Percentiles rank a stretch among this genome's conserved stretches.
Conservation (phyloP, 2,888 invertebrate genomes). For the Nymphalis polychloros region DNA sequence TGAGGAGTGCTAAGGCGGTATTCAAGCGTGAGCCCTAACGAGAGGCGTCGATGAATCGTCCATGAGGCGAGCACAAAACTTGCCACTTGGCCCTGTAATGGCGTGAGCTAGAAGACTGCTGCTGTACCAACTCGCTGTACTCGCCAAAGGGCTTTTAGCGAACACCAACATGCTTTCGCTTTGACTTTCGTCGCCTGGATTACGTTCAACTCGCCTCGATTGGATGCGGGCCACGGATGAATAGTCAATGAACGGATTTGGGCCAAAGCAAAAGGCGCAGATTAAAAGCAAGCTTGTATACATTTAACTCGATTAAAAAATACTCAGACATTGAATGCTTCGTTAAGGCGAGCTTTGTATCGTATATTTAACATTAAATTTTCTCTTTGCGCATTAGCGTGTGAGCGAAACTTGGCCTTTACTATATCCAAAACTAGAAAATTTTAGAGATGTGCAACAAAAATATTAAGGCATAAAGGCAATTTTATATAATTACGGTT, state of each 20-base stretch:
- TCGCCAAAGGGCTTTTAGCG: slow-evolving; percentile 72
- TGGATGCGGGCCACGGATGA: slow-evolving; percentile 65
- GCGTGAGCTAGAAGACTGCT: slow-evolving; percentile 39
- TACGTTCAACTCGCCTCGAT: slow-evolving; percentile 60
- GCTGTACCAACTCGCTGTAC: slow-evolving; percentile 39
- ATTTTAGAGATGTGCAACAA: neutral
- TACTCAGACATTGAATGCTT: slow-evolving; percentile 41
- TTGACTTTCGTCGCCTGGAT: slow-evolving; percentile 69
- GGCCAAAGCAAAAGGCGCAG: slow-evolving; percentile 51
- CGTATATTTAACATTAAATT: slow-evolving; percentile 19
- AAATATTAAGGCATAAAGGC: neutral
- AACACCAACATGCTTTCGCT: slow-evolving; percentile 67
- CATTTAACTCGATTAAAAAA: slow-evolving; percentile 44
- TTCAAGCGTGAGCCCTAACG: slow-evolving; percentile 74
- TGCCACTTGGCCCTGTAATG: slow-evolving; percentile 61
- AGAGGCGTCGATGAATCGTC: slow-evolving; percentile 78
- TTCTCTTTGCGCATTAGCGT: slow-evolving; percentile 17
- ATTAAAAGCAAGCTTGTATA: slow-evolving; percentile 48
- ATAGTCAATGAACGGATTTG: slow-evolving; percentile 67
- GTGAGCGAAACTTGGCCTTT: slow-evolving; percentile 23
- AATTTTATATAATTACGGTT: neutral
- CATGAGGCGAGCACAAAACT: slow-evolving; percentile 76
- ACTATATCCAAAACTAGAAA: slow-evolving; percentile 17
- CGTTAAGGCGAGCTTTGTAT: slow-evolving; percentile 42
- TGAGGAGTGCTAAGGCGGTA: slow-evolving; percentile 78